A percentile compares a stretch with the other conserved stretches of the same genome.
Conservation (phyloP, 2,113 vertebrate genomes). For the Odocoileus hemionus region DNA sequence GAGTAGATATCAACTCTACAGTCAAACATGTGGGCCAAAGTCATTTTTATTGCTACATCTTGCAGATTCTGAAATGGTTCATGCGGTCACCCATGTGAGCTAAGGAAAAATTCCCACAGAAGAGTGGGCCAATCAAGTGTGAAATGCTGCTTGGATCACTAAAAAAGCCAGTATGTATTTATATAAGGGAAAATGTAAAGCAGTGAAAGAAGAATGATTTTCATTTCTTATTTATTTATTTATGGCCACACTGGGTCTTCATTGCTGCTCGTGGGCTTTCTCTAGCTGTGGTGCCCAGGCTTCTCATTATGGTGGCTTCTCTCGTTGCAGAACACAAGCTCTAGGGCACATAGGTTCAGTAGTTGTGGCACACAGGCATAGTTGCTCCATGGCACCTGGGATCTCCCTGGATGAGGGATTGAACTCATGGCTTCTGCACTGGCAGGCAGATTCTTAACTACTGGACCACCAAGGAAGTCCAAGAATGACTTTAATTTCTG, state of each 20-base stretch:
- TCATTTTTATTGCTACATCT: slow-evolving; percentile 58
- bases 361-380: not conserved
- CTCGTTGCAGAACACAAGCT: not conserved
- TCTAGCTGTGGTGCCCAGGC: not conserved
- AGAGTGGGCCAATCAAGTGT: not conserved
- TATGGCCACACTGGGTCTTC: not conserved
- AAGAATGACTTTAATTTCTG: not conserved
- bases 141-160: not conserved
- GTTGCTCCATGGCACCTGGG: not conserved
- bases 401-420: not conserved
- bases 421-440: not conserved
- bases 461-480: not conserved
- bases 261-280: not conserved
- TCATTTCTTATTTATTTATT: not conserved
- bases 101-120: slow-evolving; percentile 27
- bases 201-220: not conserved
- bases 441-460: not conserved
- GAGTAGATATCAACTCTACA: slow-evolving; percentile 55
- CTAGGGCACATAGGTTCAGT: not conserved
- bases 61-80: slow-evolving; percentile 63
- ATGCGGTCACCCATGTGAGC: not conserved
- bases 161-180: not conserved
- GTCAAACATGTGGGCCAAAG: slow-evolving; percentile 45
- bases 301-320: not conserved
- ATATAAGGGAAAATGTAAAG: not conserved